Conservation (phyloP, 2,888 invertebrate species). For the Scaptomyza flava region DNA sequence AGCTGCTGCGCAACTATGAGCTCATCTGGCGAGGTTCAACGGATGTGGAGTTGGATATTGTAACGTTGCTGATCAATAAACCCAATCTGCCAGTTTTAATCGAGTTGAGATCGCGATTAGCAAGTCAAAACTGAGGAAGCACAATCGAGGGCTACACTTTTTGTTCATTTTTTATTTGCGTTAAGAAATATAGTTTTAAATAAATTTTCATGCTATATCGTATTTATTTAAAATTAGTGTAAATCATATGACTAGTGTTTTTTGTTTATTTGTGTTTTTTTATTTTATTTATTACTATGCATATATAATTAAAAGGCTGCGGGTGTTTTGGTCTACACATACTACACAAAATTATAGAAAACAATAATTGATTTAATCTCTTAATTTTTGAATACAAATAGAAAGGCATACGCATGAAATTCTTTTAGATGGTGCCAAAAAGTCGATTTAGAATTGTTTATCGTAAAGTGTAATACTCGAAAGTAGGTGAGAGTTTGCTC, state of each 20-base stretch:
- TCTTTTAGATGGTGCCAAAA: constrained; percentile 39
- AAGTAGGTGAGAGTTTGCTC: constrained; percentile 24
- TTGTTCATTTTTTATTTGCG: constrained; percentile 36
- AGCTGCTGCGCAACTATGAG: constrained; percentile 78
- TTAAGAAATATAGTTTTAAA: constrained; percentile 45
- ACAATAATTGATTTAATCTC: constrained; percentile 18
- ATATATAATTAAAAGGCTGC: constrained; percentile 66
- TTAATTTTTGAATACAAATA: constrained; percentile 41
- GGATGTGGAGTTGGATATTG: constrained; percentile 86
- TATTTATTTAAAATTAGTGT: constrained; percentile 63
- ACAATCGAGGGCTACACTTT: constrained; percentile 9
- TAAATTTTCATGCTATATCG: constrained; percentile 37
- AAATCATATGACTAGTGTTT: constrained; percentile 71
- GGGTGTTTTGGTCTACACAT: constrained; percentile 65
- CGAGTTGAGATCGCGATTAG: constrained; percentile 66
- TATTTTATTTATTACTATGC: constrained; percentile 25
- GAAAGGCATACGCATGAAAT: constrained; percentile 61
- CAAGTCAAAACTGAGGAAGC: constrained; percentile 45
- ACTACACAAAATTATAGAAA: constrained; percentile 42
- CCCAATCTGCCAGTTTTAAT: constrained; percentile 87
- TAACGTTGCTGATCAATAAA: constrained; percentile 91
- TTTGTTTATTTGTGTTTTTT: not conserved
- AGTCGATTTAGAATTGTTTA: constrained; percentile 33
- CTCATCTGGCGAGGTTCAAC: constrained; percentile 87
- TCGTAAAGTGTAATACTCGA: constrained; percentile 46